Percentiles rank a stretch among this genome's conserved stretches.
phyloP scores from a whole-genome alignment of 2,113 vertebrate species.

The Tichodroma muraria region DNA sequence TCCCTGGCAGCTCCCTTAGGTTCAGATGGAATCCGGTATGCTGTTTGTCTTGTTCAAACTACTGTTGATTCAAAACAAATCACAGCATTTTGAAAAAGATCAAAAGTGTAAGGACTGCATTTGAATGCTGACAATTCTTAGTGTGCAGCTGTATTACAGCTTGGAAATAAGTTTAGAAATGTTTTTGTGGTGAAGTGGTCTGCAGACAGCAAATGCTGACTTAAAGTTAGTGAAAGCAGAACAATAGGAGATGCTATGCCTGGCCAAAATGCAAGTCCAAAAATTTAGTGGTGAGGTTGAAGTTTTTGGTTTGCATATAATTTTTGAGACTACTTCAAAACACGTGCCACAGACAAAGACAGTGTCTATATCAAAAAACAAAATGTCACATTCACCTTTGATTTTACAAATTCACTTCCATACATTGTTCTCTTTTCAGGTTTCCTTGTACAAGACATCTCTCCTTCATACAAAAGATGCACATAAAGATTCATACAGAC shows the following conservation, averaged over 20 bases:
- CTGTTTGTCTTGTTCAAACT: constrained; percentile 60
- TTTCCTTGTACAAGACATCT: background rate
- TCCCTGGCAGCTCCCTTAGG: constrained; percentile 42
- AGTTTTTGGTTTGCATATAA: background rate
- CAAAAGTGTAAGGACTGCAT: background rate
- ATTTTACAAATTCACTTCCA: background rate
- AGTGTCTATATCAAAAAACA: background rate
- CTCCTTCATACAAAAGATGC: background rate
- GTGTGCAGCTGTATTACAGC: background rate
- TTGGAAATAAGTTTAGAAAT: background rate
- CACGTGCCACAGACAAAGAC: background rate
- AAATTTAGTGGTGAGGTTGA: background rate
- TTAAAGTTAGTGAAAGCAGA: background rate
- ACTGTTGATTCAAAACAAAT: constrained; percentile 59
- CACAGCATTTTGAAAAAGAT: constrained; percentile 32
- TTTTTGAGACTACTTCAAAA: background rate
- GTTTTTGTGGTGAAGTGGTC: background rate
- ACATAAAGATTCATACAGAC: background rate
- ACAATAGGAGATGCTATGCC: background rate
- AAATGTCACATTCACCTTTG: background rate
- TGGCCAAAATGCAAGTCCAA: background rate
- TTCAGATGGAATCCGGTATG: background rate
- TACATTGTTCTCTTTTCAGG: background rate
- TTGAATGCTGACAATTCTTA: background rate
- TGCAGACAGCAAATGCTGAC: background rate